These are phyloP conservation scores for Microctenopoma lineatum DNA, from an alignment of 2,797 vertebrate genomes.

Conservation along the genomic window DNA sequence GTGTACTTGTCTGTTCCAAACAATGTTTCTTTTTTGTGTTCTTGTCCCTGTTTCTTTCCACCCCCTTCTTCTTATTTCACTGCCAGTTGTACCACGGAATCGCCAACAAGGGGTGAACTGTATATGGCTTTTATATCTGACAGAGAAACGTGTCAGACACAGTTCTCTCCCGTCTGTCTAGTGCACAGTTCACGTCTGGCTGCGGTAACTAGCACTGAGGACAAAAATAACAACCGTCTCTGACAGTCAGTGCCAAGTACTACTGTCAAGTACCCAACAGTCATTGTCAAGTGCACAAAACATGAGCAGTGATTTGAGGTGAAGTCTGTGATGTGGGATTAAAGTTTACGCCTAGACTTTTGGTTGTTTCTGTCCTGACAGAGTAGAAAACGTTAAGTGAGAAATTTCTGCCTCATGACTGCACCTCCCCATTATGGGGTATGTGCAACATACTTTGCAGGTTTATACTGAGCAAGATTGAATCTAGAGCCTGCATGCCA, in stretches of 20 bases:
- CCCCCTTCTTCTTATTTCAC: neutral
- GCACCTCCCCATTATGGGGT: neutral
- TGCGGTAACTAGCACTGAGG: neutral
- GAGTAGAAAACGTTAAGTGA: neutral
- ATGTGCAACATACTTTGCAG: neutral
- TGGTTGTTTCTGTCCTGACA: neutral
- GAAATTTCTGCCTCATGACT: neutral
- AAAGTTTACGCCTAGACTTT: neutral
- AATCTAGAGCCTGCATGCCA: neutral
- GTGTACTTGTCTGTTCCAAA: neutral
- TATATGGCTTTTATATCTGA: constrained; percentile 7
- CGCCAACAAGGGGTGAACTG: neutral
- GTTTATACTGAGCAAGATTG: neutral
- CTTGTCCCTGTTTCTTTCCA: too few relatives aligned
- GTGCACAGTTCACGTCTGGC: neutral
- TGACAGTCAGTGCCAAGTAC: constrained; percentile 34
- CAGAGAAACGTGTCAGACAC: neutral
- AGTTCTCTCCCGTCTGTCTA: neutral
- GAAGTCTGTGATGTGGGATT: neutral
- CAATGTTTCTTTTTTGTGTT: neutral
- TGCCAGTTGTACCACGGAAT: neutral
- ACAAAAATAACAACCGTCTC: neutral
- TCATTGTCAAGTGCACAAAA: constrained; percentile 7
- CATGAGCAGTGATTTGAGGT: neutral
- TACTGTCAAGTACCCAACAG: neutral